Base-by-base conservation (phyloP, 2,797 vertebrate genomes). In the Loriculus beryllinus region DNA sequence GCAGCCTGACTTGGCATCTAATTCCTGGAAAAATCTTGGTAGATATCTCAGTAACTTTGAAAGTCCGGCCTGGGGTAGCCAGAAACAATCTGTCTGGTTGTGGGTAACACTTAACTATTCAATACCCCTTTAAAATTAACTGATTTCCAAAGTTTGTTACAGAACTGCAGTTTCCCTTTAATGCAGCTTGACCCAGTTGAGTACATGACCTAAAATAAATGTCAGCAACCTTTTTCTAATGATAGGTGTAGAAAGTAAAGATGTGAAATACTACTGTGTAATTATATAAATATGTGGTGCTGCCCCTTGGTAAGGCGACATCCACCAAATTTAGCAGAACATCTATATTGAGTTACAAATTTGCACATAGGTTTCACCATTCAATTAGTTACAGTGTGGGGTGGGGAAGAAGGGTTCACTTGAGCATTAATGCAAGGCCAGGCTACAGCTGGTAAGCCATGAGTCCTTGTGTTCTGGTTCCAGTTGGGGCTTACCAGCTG, bases 231-330 rank as follows among this genome's bases (percentile, higher is more conserved):
- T 2, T 91, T 90, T 93, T 69, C 83, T 96, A 88, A 94, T 94
- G 92, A 86, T 88, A 86, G 85, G 80, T 94, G 37, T 89, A 88
- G 83, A 90, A 88, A 93, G 76, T 65, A 85, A 93, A 89, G 84
- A 91, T 91, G 79, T 75, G 82, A 92, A 95, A 78, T 75, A 51
- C 69, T 88, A 37, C 86, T 83, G 60, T 88, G 29, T 94, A 88
- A 86, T 93, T 92, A 89, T 18, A 79, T 83, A 86, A 91, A 86
- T 69, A 86, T 40, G 68, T 20, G 7, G 49, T 85, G 64, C 57
- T 81, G 65, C 49, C 62, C 74, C 72, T 92, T 52, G 76, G 88
- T 68, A 65, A 72, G 43, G 62, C 88, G 81, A 79, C 70, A 86
- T 85, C 71, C 39, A 37, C 77, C 79, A 43, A 69, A 87, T 87